These are phyloP conservation scores for Girardinus metallicus DNA, from an alignment of 2,797 vertebrate species.

Conservation along the genomic window DNA sequence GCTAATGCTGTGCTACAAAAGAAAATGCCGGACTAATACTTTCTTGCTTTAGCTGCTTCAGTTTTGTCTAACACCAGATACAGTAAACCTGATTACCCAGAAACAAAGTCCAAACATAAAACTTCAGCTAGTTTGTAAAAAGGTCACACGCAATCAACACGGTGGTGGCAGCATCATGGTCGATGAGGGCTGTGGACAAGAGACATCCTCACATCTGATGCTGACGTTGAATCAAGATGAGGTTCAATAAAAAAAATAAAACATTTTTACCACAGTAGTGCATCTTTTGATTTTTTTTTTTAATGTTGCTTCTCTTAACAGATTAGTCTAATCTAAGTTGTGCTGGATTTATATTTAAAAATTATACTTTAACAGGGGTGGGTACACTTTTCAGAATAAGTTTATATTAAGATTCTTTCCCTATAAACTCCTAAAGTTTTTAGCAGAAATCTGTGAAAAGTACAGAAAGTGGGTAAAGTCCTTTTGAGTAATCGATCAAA, in stretches of 20 bases:
- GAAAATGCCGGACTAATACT: background rate
- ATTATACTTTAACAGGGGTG: background rate
- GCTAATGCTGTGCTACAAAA: background rate
- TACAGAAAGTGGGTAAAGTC: background rate
- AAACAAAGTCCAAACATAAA: background rate
- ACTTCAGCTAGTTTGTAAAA: background rate
- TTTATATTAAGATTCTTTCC: background rate
- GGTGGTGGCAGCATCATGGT: background rate
- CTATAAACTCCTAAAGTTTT: background rate
- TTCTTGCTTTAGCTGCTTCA: background rate
- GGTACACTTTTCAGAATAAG: background rate
- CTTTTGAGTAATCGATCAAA: background rate
- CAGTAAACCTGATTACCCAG: background rate
- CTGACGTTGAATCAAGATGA: background rate
- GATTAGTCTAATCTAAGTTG: background rate
- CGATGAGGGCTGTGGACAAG: background rate
- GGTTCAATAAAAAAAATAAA: background rate
- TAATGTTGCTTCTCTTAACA: background rate
- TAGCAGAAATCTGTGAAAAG: background rate
- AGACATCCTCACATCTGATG: background rate
- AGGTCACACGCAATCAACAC: background rate
- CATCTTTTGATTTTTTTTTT: background rate
- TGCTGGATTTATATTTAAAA: background rate
- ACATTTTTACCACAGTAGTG: background rate
- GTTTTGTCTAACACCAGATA: background rate